Conservation (phyloP, 2,113 vertebrate genomes). For the Ictalurus punctatus region DNA sequence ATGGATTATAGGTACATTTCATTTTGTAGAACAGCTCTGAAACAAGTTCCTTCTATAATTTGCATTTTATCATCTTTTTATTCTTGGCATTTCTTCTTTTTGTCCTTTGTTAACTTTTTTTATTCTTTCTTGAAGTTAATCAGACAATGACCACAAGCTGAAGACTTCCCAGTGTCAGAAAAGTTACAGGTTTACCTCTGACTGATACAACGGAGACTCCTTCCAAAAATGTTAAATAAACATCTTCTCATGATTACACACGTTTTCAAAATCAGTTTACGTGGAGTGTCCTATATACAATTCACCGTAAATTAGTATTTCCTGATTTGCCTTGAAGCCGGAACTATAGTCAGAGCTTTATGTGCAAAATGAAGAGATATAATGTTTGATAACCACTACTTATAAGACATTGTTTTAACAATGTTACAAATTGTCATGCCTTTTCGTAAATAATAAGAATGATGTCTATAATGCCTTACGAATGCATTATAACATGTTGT, state of each 20-base stretch:
- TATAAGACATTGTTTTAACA: neutral
- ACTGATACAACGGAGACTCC: neutral
- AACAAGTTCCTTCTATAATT: neutral
- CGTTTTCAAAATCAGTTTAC: neutral
- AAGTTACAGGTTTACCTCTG: neutral
- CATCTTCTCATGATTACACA: neutral
- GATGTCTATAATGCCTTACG: neutral
- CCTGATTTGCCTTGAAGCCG: neutral
- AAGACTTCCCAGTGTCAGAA: neutral
- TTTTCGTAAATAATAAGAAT: neutral
- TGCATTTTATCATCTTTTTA: neutral
- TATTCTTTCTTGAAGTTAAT: neutral
- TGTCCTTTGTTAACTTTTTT: neutral
- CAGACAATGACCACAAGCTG: neutral
- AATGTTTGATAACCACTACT: neutral
- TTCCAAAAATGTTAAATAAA: neutral
- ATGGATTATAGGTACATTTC: neutral
- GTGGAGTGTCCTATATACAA: neutral
- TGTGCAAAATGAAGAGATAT: neutral
- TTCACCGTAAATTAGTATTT: neutral
- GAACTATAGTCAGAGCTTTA: neutral
- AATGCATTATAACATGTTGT: neutral
- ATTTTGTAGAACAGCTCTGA: neutral
- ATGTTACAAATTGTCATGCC: neutral
- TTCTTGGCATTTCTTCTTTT: neutral